Percentiles rank a stretch among this genome's conserved stretches.
These are phyloP conservation scores for Nesometra sesokonis DNA, from an alignment of 35 echinoderm and acorn worm species.

Conservation along the genomic window DNA sequence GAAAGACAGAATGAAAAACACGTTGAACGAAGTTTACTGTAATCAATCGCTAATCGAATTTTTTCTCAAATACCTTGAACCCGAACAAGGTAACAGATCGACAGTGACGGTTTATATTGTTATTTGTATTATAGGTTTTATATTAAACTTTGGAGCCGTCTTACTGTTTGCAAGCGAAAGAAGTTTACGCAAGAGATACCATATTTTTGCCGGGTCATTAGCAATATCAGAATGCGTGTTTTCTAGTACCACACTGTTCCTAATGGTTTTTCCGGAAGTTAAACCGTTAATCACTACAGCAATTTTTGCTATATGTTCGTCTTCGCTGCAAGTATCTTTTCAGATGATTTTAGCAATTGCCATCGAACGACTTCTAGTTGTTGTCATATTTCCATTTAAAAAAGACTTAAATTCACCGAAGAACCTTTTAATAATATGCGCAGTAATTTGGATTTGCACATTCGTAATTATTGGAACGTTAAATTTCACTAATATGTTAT, in stretches of 20 bases:
- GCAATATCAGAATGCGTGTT: neutral
- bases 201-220: neutral
- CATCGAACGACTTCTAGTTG: neutral
- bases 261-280: neutral
- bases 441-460: neutral
- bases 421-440: neutral
- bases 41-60: neutral
- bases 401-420: neutral
- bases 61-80: neutral
- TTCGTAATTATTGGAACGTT: neutral
- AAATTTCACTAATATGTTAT: neutral
- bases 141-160: neutral
- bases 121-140: neutral
- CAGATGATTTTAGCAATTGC: neutral
- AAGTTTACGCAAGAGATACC: neutral
- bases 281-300: neutral
- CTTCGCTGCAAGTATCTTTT: neutral
- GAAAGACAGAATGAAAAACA: neutral
- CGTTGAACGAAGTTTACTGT: neutral
- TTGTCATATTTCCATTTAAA: neutral
- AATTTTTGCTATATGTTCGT: neutral
- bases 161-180: neutral
- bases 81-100: neutral
- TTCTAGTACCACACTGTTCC: neutral
- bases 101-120: neutral